Evolutionary conservation across 37 sponge, comb jelly and placozoan species (phyloP).

Genomic region (Ianthella basta): DNA sequence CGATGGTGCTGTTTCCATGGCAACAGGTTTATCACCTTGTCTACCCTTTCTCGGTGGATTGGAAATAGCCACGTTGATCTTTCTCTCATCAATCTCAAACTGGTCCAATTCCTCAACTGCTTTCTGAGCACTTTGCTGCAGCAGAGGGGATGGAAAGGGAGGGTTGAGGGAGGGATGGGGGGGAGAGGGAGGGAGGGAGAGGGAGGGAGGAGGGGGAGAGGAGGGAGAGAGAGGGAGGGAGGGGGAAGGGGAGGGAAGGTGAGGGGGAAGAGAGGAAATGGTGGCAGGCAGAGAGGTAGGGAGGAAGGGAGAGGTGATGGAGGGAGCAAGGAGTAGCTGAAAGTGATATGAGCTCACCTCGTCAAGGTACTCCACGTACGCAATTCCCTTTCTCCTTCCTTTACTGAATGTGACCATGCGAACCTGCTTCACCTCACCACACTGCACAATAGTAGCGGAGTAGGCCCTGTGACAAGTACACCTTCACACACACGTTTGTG

Average conservation of each 20-base stretch:
- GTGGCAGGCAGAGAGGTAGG: too few relatives aligned
- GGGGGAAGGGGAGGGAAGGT: neutral
- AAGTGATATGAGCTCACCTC: conserved; percentile 45
- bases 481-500: neutral
- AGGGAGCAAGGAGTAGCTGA: neutral
- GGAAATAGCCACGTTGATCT: conserved; percentile 73
- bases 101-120: conserved; percentile 62
- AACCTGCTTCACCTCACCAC: conserved; percentile 9
- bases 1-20: conserved; percentile 26
- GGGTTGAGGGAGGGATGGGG: neutral
- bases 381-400: conserved; percentile 77
- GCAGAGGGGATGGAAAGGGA: neutral
- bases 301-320: too few relatives aligned
- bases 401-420: neutral
- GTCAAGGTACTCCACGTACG: conserved; percentile 64
- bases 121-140: conserved; percentile 56
- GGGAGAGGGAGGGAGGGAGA: neutral
- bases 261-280: too few relatives aligned
- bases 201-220: neutral
- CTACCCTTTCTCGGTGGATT: conserved; percentile 55
- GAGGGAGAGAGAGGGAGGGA: neutral
- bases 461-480: neutral
- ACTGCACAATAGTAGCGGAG: neutral
- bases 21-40: neutral
- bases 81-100: conserved; percentile 41